phyloP scores from a whole-genome alignment of 1,140 invertebrate species.

The Bombus turneri region DNA sequence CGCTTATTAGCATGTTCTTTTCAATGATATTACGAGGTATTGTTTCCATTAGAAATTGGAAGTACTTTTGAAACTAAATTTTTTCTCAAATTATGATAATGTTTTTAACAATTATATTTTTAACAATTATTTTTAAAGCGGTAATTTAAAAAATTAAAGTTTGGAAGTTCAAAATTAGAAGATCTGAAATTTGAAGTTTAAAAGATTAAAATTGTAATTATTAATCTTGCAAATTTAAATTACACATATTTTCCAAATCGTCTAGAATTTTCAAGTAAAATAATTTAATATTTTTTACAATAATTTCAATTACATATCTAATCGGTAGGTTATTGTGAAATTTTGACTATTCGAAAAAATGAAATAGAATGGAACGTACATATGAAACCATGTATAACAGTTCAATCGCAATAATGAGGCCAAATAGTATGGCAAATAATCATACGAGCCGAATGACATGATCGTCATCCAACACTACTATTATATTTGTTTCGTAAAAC shows the following conservation, averaged over 20 bases:
- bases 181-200: not conserved
- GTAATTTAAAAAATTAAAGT: not conserved
- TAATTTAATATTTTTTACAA: not conserved
- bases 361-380: not conserved
- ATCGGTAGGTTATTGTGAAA: not conserved
- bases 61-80: not conserved
- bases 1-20: not conserved
- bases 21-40: not conserved
- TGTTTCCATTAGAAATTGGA: not conserved
- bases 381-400: not conserved
- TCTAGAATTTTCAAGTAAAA: not conserved
- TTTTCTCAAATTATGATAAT: too few species aligned
- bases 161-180: not conserved
- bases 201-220: not conserved
- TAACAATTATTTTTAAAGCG: too few species aligned
- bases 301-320: not conserved
- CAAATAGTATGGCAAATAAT: conserved; percentile 22
- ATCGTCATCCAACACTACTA: conserved; percentile 18
- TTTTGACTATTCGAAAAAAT: not conserved
- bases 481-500: conserved; percentile 46
- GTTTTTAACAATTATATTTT: too few species aligned
- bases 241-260: not conserved
- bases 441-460: conserved; percentile 27
- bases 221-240: not conserved
- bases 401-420: not conserved